A percentile compares a stretch with the other conserved stretches of the same genome.
phyloP scores from a whole-genome alignment of 2,888 invertebrate genomes.

The Ormyrus rosae region DNA sequence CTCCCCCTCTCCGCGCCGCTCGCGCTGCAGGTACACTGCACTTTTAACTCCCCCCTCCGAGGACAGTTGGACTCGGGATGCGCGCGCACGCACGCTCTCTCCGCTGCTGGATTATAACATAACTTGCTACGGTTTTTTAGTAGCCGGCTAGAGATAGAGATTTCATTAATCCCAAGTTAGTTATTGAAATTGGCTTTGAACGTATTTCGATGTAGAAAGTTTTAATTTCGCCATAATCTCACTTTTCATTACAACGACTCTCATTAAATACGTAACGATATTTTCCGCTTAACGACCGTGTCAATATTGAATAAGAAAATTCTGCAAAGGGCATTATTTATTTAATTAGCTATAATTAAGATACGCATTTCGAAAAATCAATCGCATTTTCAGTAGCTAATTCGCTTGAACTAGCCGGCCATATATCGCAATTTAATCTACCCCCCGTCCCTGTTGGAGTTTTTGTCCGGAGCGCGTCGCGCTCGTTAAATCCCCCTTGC shows the following conservation, averaged over 20 bases:
- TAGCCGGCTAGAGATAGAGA: too few relatives aligned
- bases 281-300: too few relatives aligned
- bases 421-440: constrained; percentile 31
- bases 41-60: constrained; percentile 29
- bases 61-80: constrained; percentile 18
- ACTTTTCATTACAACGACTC: not conserved
- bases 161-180: not conserved
- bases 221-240: constrained; percentile 32
- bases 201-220: not conserved
- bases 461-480: constrained; percentile 8
- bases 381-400: too few relatives aligned
- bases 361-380: too few relatives aligned
- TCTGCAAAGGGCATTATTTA: too few relatives aligned
- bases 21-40: constrained; percentile 10
- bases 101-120: not conserved
- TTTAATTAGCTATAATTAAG: too few relatives aligned
- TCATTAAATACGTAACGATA: too few relatives aligned
- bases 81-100: not conserved
- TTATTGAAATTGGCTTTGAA: constrained; percentile 7
- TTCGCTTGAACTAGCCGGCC: constrained; percentile 3
- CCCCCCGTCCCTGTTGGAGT: constrained; percentile 3
- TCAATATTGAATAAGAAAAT: too few relatives aligned
- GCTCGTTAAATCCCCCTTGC: constrained; percentile 16
- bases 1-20: not conserved
- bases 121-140: too few relatives aligned